Base-by-base conservation (phyloP, 2,113 vertebrate genomes). In the Tragelaphus imberbis region DNA sequence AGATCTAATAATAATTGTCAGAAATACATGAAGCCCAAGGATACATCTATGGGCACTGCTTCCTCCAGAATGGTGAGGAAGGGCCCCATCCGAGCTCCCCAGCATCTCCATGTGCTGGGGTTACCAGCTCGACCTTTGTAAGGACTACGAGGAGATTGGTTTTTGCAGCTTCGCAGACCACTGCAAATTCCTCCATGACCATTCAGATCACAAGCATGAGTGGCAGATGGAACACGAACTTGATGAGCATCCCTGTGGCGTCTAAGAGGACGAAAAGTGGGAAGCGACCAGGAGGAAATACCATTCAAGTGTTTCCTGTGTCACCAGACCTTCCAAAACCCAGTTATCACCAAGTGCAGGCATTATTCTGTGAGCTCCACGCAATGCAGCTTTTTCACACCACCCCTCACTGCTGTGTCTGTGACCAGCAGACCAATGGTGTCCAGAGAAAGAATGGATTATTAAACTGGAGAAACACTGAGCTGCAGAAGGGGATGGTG, bases 241-340 rank as follows among this genome's bases (percentile, higher is more conserved):
- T 98, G 99, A 99, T 7, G 99, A 99, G 93, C 99, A 99, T 53
- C 98, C 99, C 94, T 99, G 99, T 1, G 99, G 99, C 28, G 99
- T 99, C 95, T 99, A 99, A 13, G 99, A 99, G 33, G 99, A 99
- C 0, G 99, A 99, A 93, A 99, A 99, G 99, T 99, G 98, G 99
- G 99, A 99, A 99, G 99, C 0, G 99, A 99, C 16, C 99, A 99
- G 0, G 99, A 99, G 86, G 99, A 99, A 86, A 92, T 99, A 94
- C 99, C 99, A 84, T 99, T 99, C 96, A 99, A 99, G 98, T 99
- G 99, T 98, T 99, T 99, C 99, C 99, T 99, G 99, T 99, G 99
- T 98, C 99, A 99, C 96, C 98, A 99, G 5, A 99, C 99, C 94
- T 99, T 99, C 98, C 99, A 99, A 98, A 99, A 99, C 98, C 99